A percentile compares a stretch with the other conserved stretches of the same genome.
These are phyloP conservation scores for Lanistes nyassanus DNA, from an alignment of 1,140 invertebrate genomes.

Conservation along the genomic window DNA sequence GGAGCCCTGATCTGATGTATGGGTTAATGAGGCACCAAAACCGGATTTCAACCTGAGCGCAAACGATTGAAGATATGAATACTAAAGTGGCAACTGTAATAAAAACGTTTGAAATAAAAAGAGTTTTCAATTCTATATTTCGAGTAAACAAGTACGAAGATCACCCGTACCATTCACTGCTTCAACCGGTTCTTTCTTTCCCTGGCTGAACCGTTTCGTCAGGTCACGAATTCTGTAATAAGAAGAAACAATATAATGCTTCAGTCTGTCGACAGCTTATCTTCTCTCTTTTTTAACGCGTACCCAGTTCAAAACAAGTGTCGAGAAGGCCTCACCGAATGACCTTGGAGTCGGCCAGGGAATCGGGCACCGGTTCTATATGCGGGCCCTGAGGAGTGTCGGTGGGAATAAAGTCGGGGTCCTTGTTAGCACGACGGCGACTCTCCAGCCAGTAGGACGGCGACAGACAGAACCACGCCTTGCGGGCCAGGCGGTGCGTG, in stretches of 20 bases:
- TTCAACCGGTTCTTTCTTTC: conserved; percentile 6
- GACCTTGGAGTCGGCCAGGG: not conserved
- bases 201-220: conserved; percentile 7
- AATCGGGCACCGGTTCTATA: not conserved
- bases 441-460: not conserved
- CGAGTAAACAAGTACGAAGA: too few relatives aligned
- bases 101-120: too few relatives aligned
- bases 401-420: not conserved
- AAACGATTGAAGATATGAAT: too few relatives aligned
- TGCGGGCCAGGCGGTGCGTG: not conserved
- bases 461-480: conserved; percentile 5
- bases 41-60: too few relatives aligned
- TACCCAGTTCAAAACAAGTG: too few relatives aligned
- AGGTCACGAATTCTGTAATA: conserved; percentile 18
- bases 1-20: too few relatives aligned
- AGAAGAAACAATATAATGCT: not conserved
- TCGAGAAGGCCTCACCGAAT: not conserved
- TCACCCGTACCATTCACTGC: conserved; percentile 4
- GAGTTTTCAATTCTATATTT: too few relatives aligned
- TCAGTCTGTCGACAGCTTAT: too few relatives aligned
- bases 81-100: too few relatives aligned
- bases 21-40: too few relatives aligned
- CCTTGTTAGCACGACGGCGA: not conserved
- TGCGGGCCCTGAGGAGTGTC: conserved; percentile 20
- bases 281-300: too few relatives aligned